Conservation (phyloP, 1,140 invertebrate genomes). For the Eubasilissa regina region DNA sequence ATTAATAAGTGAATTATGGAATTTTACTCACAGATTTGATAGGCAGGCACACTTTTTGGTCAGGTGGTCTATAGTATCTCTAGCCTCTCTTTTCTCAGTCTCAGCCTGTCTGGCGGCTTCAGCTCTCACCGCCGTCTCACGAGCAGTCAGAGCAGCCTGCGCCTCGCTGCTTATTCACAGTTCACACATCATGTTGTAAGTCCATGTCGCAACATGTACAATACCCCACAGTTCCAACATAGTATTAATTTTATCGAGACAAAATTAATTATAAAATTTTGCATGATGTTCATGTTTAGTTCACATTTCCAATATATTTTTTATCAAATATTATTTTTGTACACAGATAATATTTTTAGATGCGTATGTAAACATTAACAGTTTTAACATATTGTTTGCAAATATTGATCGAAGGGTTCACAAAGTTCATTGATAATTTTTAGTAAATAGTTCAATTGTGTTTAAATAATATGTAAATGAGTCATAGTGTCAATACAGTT, state of each 20-base stretch:
- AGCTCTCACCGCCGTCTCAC: conserved; percentile 48
- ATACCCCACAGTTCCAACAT: background rate
- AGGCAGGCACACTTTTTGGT: conserved; percentile 70
- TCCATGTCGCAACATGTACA: background rate
- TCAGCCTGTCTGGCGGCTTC: conserved; percentile 51
- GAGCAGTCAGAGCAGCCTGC: conserved; percentile 33
- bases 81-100: conserved; percentile 54
- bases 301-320: conserved; percentile 1
- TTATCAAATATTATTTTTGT: no score
- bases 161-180: conserved; percentile 45
- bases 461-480: no score
- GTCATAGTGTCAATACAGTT: no score
- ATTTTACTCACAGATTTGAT: conserved; percentile 69
- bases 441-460: no score
- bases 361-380: no score
- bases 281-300: background rate
- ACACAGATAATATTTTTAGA: no score
- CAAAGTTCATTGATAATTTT: no score
- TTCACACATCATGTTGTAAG: background rate
- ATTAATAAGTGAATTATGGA: background rate
- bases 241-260: background rate
- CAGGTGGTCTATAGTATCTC: conserved; percentile 69
- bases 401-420: no score
- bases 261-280: no score
- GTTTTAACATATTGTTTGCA: no score